Evolutionary conservation across 2,888 invertebrate species (phyloP).

Genomic region (Liodrosophila aerea): DNA sequence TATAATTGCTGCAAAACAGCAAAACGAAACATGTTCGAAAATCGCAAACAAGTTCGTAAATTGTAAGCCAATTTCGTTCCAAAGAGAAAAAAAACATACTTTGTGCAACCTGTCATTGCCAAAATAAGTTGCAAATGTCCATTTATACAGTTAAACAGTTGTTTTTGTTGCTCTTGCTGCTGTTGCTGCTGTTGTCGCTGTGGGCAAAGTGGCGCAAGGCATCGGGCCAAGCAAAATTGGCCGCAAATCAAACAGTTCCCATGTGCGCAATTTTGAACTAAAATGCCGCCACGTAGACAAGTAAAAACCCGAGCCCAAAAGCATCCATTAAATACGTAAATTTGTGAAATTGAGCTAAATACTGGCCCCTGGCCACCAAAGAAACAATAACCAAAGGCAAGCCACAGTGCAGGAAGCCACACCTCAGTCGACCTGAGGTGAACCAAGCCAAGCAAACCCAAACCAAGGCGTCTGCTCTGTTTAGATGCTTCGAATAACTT

Average conservation of each 20-base stretch:
- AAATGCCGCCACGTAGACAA: slow-evolving; percentile 62
- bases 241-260: slow-evolving; percentile 78
- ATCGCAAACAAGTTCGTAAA: slow-evolving; percentile 66
- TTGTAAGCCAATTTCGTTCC: slow-evolving; percentile 61
- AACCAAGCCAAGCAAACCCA: slow-evolving; percentile 9
- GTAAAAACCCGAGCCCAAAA: slow-evolving; percentile 38
- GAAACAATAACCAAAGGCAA: slow-evolving; percentile 11
- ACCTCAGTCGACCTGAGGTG: slow-evolving; percentile 41
- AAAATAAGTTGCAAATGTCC: slow-evolving; percentile 71
- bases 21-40: slow-evolving; percentile 54
- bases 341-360: slow-evolving; percentile 45
- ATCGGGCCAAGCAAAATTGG: slow-evolving; percentile 63
- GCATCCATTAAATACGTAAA: slow-evolving; percentile 47
- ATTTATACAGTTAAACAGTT: slow-evolving; percentile 54
- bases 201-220: slow-evolving; percentile 58
- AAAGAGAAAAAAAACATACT: slow-evolving; percentile 30
- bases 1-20: slow-evolving; percentile 37
- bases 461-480: slow-evolving; percentile 5
- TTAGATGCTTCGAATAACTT: slow-evolving; percentile 3
- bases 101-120: slow-evolving; percentile 71
- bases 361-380: not conserved
- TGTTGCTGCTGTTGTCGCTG: slow-evolving; percentile 15
- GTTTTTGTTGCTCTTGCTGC: slow-evolving; percentile 29
- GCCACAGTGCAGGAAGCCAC: slow-evolving; percentile 61
- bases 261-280: slow-evolving; percentile 68